Evolutionary conservation across 2,113 vertebrate species (phyloP).

Genomic region (Mesembrinibis cayennensis): DNA sequence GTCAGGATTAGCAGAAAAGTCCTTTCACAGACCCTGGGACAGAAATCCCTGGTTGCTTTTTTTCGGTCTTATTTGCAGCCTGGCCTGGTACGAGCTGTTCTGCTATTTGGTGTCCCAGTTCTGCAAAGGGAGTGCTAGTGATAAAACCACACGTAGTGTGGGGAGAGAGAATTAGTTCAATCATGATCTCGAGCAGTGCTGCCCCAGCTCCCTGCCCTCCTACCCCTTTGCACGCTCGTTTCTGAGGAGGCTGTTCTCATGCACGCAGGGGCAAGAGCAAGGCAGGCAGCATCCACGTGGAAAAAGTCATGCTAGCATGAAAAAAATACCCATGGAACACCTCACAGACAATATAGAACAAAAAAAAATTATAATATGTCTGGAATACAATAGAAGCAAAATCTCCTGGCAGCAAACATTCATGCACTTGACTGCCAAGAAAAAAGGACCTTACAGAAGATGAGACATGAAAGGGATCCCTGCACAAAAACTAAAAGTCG

Average conservation of each 20-base stretch:
- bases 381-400: conserved; percentile 72
- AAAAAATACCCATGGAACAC: conserved; percentile 17
- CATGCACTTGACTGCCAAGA: conserved; percentile 76
- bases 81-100: accelerated
- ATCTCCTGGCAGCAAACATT: conserved; percentile 76
- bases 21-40: background rate
- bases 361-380: conserved; percentile 57
- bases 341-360: conserved; percentile 56
- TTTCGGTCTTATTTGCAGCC: background rate
- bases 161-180: background rate
- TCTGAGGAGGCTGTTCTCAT: background rate
- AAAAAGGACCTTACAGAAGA: conserved; percentile 76
- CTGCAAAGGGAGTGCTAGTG: background rate
- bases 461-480: conserved; percentile 76
- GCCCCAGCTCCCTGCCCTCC: background rate
- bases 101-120: background rate
- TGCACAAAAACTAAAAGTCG: conserved; percentile 75
- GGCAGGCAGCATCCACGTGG: conserved; percentile 13
- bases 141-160: accelerated
- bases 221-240: accelerated
- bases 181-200: accelerated
- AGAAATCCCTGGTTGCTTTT: background rate
- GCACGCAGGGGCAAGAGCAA: background rate
- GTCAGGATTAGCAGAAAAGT: background rate
- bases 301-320: conserved; percentile 41